A percentile compares a stretch with the other conserved stretches of the same genome.
Conservation (phyloP, 2,797 vertebrate genomes). For the Pseudochirops cupreus region DNA sequence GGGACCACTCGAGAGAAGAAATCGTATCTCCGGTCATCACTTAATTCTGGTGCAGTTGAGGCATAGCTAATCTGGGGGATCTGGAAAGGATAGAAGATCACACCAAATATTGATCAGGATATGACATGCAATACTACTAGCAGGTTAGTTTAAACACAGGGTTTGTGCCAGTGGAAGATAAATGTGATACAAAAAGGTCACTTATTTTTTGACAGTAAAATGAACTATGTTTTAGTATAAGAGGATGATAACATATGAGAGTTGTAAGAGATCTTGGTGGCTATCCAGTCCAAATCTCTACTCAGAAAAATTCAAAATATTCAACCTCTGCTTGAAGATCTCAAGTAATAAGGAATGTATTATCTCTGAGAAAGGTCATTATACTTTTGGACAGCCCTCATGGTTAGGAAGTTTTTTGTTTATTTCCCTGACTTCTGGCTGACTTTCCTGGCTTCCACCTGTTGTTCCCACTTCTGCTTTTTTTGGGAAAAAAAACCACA, state of each 20-base stretch:
- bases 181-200: not conserved
- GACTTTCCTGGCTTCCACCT: not conserved
- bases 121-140: slow-evolving; percentile 45
- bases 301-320: not conserved
- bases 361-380: not conserved
- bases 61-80: slow-evolving; percentile 99
- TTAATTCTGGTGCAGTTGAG: slow-evolving; percentile 97
- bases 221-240: not conserved
- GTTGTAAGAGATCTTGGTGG: not conserved
- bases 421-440: not conserved
- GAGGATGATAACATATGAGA: not conserved
- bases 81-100: slow-evolving; percentile 85
- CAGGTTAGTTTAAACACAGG: slow-evolving; percentile 18
- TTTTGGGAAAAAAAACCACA: not conserved
- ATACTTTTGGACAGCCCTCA: not conserved
- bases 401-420: not conserved
- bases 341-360: not conserved
- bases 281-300: not conserved
- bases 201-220: not conserved
- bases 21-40: slow-evolving; percentile 97
- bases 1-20: slow-evolving; percentile 99
- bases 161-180: not conserved
- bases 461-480: not conserved
- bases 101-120: slow-evolving; percentile 26
- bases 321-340: not conserved